These are phyloP conservation scores for Corticium candelabrum DNA, from an alignment of 37 sponge, comb jelly and placozoan species.

Conservation along the genomic window DNA sequence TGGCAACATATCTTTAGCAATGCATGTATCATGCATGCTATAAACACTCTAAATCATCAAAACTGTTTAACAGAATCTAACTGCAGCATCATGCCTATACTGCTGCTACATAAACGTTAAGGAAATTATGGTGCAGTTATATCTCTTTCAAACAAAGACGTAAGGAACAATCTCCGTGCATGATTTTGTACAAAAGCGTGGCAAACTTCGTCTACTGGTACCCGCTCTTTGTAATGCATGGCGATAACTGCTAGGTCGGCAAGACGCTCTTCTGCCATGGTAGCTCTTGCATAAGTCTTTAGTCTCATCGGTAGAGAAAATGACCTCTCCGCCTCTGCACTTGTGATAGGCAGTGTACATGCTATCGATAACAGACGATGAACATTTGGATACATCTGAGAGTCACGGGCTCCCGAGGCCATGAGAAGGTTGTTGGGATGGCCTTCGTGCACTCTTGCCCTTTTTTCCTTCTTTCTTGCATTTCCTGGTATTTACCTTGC, in stretches of 20 bases:
- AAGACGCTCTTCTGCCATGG: conserved; percentile 19
- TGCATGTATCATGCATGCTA: no score
- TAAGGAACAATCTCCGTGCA: conserved; percentile 24
- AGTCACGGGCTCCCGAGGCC: conserved; percentile 10
- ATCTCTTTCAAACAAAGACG: conserved; percentile 27
- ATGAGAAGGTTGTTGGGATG: conserved; percentile 18
- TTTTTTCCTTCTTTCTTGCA: no score
- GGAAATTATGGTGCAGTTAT: no score
- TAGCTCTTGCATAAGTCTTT: conserved; percentile 33
- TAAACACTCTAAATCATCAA: no score
- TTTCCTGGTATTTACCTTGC: no score
- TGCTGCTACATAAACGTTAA: no score
- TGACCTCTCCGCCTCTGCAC: conserved; percentile 34
- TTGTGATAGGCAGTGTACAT: conserved; percentile 39
- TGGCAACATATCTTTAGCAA: no score
- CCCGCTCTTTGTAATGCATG: conserved; percentile 22
- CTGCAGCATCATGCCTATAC: no score
- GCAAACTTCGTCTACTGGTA: conserved; percentile 30
- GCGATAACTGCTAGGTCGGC: conserved; percentile 34
- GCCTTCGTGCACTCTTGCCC: not conserved
- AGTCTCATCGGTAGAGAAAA: conserved; percentile 14
- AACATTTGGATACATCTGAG: conserved; percentile 29
- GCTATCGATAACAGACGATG: conserved; percentile 27
- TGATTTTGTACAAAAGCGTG: conserved; percentile 24
- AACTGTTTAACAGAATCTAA: no score